Conservation (phyloP, 2,888 invertebrate genomes). For the Stenodema calcarata region DNA sequence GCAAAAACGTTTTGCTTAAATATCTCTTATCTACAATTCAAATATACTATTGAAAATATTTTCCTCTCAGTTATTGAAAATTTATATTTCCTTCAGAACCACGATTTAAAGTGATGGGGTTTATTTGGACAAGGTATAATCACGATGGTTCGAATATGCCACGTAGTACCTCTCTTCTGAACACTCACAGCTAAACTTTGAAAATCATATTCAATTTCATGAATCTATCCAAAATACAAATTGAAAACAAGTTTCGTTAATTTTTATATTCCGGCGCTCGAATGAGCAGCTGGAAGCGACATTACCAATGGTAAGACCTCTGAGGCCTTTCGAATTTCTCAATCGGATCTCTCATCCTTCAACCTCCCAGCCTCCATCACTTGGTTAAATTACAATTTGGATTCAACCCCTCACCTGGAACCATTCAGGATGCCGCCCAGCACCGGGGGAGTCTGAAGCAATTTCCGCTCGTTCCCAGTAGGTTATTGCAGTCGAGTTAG, state of each 20-base stretch:
- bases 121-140: too few species aligned
- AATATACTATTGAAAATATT: too few species aligned
- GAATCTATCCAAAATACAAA: too few species aligned
- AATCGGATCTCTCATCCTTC: not conserved
- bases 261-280: not conserved
- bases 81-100: too few species aligned
- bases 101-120: too few species aligned
- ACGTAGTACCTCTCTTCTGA: too few species aligned
- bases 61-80: too few species aligned
- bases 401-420: not conserved
- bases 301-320: not conserved
- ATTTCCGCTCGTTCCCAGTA: conserved; percentile 13
- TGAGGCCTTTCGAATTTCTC: not conserved
- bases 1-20: too few species aligned
- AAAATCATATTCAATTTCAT: too few species aligned
- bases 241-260: not conserved
- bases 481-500: conserved; percentile 16
- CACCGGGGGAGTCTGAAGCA: not conserved
- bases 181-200: too few species aligned
- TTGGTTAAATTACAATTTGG: conserved; percentile 6
- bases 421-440: not conserved
- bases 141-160: too few species aligned
- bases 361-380: not conserved
- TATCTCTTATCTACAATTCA: too few species aligned
- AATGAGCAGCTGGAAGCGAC: not conserved